Evolutionary conservation across 2,888 invertebrate genomes (phyloP), one percentile per base, ranked within the genome.

Genomic region (Dioctria linearis): DNA sequence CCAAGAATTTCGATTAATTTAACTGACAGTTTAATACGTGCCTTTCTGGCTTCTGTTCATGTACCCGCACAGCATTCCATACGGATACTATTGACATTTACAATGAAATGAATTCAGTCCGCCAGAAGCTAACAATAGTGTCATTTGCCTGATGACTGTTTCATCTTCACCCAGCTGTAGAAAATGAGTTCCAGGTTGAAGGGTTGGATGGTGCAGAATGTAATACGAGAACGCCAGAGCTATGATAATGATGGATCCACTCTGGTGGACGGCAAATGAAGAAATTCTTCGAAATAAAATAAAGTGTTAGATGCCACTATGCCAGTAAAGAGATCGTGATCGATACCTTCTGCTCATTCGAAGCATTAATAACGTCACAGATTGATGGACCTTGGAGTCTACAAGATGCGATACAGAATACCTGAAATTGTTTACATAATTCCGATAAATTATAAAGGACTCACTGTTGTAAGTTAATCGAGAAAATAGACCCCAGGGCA

Each of bases 331-430:
- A 67, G 67, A 67, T 67, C 67, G 78, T 80, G 80, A 80, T 80
- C 78, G 69, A 78, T 80, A 61, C 46, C 78, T 57, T 54, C 57
- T 40, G 3, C 67, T 78, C 42, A 59, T 59, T 43, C 49, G 42
- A 59, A 49, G 59, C 80, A 80, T 80, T 80, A 76, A 78, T 80
- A 69, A 78, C 63, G 69, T 76, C 51, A 67, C 73, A 78, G 69
- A 69, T 61, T 69, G 67, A 67, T 67, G 67, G 67, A 67, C 43
- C 43, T 25, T 25, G 25, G 46, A 13, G 46, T 13, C 46, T 46
- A 25, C 25, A 11, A 67, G 46, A 67, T 67, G 67, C 40, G 46
- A 67, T 67, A 43, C 67, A 46, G 43, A 46, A 65, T 43, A 67
- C 25, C 67, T 67, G 67, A 67, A 11, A 46, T 46, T 67, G 67